Base-by-base conservation (phyloP, 1,140 invertebrate species). In the Metopolophium dirhodum region DNA sequence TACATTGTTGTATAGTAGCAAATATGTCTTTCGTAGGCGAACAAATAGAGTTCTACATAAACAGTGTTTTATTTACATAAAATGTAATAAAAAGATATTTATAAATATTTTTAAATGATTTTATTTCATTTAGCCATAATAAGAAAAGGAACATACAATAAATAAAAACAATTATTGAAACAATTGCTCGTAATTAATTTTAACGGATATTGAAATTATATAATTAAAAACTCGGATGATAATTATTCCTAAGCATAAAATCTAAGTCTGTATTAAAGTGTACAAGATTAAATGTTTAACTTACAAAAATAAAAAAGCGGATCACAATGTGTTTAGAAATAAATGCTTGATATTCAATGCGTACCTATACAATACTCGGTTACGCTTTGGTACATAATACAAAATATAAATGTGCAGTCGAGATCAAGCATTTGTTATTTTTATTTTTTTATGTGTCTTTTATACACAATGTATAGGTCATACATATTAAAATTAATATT, bases 131-230 rank as follows among this genome's bases (percentile, higher is more conserved):
- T 89, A 22, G 47, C 14, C 87, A 51, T 45, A 90, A 45, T n/a
- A 41, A 90, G 54, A 90, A 89, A 90, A 90, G 89, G 89, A 90
- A 90, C 89, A 90, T 90, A 90, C 35, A 90, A 90, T 87, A 90
- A 90, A 90, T 61, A 26, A 90, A 90, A 57, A 90, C 51, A 57
- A 57, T 90, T 90, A 90, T 90, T 54, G 20, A 61, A 61, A 30
- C 61, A 77, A 49, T n/a, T 87, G 47, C 47, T 49, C 14, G 11
- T 30, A 87, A 49, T 41, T 49, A 9, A 49, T 87, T 87, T 30
- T 49, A 87, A n/a, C 18, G 47, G 45, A 41, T 47, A 35, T 86
- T 86, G 0, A 30, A 30, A 47, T 47, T 30, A 47, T 85, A 41
- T 26, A 26, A 45, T 30, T 45, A 86, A 47, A 47, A 47, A 47